Conservation (phyloP, 2,797 vertebrate genomes). For the Masticophis lateralis region DNA sequence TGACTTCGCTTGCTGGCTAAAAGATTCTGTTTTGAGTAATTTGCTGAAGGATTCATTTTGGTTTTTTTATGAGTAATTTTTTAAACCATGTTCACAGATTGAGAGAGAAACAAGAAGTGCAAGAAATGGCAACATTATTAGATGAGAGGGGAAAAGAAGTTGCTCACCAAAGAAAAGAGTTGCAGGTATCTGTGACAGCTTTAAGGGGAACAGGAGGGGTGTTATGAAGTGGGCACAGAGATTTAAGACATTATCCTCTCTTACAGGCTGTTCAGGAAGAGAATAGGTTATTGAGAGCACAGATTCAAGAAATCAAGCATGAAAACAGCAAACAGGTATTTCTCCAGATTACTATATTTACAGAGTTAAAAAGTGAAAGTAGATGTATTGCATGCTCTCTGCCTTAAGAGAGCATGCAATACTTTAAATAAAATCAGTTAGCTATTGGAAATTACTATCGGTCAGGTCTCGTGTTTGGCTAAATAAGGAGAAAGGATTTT, state of each 20-base stretch:
- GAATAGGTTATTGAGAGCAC: slow-evolving; percentile 69
- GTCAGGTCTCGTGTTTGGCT: not conserved
- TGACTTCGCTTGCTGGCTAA: not conserved
- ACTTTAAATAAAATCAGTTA: not conserved
- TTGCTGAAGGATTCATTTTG: not conserved
- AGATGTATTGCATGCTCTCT: not conserved
- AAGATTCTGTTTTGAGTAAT: not conserved
- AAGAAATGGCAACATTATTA: slow-evolving; percentile 76
- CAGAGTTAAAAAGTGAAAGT: not conserved
- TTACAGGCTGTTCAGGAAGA: slow-evolving; percentile 71
- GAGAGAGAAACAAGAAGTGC: slow-evolving; percentile 79
- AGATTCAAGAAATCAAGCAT: slow-evolving; percentile 71
- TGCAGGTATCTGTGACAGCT: slow-evolving; percentile 68
- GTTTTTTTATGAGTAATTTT: not conserved
- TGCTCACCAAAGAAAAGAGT: slow-evolving; percentile 74
- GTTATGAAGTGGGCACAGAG: slow-evolving; percentile 4
- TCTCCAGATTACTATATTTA: not conserved
- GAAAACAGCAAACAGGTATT: slow-evolving; percentile 71
- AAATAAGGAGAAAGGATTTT: no score
- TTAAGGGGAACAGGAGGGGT: not conserved
- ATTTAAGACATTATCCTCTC: not conserved
- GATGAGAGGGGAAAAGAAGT: slow-evolving; percentile 76
- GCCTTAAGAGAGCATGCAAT: not conserved
- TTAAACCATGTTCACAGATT: slow-evolving; percentile 70
- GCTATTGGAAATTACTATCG: not conserved